Conservation (phyloP, 2,113 vertebrate genomes). For the Amia ocellicauda region DNA sequence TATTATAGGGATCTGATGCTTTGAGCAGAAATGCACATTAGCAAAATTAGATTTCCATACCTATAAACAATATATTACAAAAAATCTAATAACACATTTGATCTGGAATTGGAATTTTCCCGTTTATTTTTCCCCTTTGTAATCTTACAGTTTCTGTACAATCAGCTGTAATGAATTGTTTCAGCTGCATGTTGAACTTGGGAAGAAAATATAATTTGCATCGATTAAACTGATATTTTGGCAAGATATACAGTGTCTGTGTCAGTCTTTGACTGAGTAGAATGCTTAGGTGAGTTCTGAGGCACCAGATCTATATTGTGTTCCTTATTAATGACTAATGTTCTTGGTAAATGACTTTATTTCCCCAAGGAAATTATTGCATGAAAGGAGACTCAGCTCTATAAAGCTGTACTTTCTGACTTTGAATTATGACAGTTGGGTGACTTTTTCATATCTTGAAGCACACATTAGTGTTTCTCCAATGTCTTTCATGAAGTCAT, state of each 20-base stretch:
- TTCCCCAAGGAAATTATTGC: neutral
- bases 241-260: neutral
- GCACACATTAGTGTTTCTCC: too few relatives aligned
- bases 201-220: neutral
- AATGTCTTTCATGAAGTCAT: too few relatives aligned
- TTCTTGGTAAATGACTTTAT: neutral
- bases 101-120: neutral
- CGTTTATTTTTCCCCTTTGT: neutral
- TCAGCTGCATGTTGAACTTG: neutral
- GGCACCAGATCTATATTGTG: neutral
- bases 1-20: too few relatives aligned
- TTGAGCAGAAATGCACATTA: too few relatives aligned
- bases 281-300: neutral
- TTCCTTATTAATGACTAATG: neutral
- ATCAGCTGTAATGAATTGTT: neutral
- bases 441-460: neutral
- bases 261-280: neutral
- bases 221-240: neutral
- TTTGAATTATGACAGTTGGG: neutral
- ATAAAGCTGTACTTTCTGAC: neutral
- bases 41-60: too few relatives aligned
- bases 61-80: too few relatives aligned
- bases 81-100: neutral
- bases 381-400: neutral
- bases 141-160: neutral